A percentile compares a stretch with the other conserved stretches of the same genome.
These are phyloP conservation scores for Columba janthina DNA, from an alignment of 2,113 vertebrate genomes.

Conservation along the genomic window DNA sequence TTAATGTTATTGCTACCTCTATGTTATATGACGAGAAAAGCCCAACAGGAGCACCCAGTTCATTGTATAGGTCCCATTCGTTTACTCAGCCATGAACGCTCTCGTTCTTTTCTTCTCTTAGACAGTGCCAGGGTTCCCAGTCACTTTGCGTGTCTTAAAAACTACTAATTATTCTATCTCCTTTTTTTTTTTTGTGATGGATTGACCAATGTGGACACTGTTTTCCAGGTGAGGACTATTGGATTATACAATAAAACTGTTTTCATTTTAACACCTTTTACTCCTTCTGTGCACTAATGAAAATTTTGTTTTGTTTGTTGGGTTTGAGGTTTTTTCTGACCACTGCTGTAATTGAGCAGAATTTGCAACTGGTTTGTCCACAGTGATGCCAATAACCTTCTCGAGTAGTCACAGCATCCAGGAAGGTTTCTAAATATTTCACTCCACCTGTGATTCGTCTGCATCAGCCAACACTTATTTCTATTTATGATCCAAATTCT, in stretches of 20 bases:
- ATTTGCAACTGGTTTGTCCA: neutral
- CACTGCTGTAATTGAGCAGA: neutral
- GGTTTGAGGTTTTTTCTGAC: neutral
- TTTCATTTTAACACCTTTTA: neutral
- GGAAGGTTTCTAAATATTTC: neutral
- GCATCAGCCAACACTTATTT: neutral
- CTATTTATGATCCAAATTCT: fast-evolving
- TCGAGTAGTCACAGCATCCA: neutral
- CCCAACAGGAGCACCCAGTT: neutral
- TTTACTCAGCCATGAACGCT: neutral
- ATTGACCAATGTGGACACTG: neutral
- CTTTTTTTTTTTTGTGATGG: neutral
- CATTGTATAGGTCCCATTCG: neutral
- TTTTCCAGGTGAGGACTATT: neutral
- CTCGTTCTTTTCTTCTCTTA: neutral
- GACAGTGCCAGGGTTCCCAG: neutral
- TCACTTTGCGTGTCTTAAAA: neutral
- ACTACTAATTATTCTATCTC: neutral
- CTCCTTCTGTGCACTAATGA: neutral
- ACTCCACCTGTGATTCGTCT: neutral
- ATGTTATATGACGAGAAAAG: neutral
- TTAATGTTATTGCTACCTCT: neutral
- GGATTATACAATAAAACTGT: neutral
- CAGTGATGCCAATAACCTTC: neutral
- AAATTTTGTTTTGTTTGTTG: neutral